Conservation (phyloP, 2,113 vertebrate species). For the Tupaia chinensis region DNA sequence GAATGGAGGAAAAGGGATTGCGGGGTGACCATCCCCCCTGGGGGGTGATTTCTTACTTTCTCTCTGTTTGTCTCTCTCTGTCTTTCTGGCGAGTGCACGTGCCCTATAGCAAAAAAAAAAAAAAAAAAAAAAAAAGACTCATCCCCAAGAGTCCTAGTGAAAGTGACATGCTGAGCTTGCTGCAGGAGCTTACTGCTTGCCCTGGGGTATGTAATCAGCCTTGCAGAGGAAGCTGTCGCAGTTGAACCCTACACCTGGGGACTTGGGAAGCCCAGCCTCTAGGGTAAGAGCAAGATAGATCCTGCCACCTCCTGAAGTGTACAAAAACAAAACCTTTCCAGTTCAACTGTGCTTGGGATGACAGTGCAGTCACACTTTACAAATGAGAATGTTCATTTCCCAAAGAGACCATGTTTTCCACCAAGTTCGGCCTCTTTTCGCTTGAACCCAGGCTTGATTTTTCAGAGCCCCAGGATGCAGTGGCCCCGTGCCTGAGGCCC, state of each 20-base stretch:
- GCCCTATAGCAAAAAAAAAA: no score
- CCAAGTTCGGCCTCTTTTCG: not conserved
- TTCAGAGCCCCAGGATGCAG: not conserved
- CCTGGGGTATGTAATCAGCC: not conserved
- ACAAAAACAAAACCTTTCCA: not conserved
- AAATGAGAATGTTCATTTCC: fast-evolving
- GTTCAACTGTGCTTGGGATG: not conserved
- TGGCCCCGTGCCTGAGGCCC: not conserved
- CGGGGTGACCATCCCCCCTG: no score
- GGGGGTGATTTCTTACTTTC: no score
- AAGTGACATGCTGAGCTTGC: fast-evolving
- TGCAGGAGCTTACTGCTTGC: not conserved
- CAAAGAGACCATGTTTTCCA: not conserved
- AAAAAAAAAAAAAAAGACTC: not conserved
- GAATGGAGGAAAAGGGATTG: no score
- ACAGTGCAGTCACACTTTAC: fast-evolving
- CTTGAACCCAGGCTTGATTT: not conserved
- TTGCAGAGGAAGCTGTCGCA: not conserved
- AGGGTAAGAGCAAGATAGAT: no score
- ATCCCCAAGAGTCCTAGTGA: not conserved
- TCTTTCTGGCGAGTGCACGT: no score
- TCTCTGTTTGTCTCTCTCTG: no score
- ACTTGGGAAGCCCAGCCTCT: not conserved
- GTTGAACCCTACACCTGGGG: not conserved
- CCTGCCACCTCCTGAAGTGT: not conserved